A percentile compares a stretch with the other conserved stretches of the same genome.
Evolutionary conservation across 23 tunicate species (phyloP).

Genomic region (Aplidium turbinatum): DNA sequence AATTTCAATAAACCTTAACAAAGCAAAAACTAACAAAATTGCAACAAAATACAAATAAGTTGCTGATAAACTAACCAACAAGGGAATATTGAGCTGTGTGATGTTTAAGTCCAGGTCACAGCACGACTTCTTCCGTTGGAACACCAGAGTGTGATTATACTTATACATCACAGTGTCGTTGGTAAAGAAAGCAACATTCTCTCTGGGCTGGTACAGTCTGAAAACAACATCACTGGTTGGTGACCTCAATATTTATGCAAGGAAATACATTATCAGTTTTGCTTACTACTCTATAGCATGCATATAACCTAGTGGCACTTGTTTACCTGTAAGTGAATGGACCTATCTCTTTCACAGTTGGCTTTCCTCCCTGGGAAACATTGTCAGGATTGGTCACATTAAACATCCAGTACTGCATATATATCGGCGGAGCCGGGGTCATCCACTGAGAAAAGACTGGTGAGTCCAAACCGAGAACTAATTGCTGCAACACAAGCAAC

Average conservation of each 20-base stretch:
- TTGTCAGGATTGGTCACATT: conserved; percentile 77
- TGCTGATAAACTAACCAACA: no score
- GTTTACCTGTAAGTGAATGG: conserved; percentile 72
- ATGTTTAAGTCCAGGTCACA: conserved; percentile 9
- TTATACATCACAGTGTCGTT: conserved; percentile 77
- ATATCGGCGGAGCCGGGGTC: conserved; percentile 85
- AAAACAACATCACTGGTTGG: no score
- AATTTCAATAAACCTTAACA: no score
- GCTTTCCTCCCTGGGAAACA: conserved; percentile 59
- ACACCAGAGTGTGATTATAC: conserved; percentile 89
- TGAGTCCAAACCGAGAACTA: conserved; percentile 66
- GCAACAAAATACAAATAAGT: no score
- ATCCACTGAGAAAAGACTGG: conserved; percentile 79
- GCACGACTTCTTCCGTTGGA: conserved; percentile 21
- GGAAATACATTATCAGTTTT: not conserved
- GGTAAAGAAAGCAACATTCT: conserved; percentile 64
- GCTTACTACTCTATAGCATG: not conserved
- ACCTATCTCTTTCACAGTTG: conserved; percentile 65
- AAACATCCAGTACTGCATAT: conserved; percentile 93
- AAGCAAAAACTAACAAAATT: no score
- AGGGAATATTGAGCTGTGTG: conserved; percentile 69
- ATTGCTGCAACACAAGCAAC: conserved; percentile 52
- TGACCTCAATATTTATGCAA: no score
- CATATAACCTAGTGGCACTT: not conserved
- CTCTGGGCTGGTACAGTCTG: conserved; percentile 64